Conservation (phyloP, 2,888 invertebrate species). For the Scaeva pyrastri region DNA sequence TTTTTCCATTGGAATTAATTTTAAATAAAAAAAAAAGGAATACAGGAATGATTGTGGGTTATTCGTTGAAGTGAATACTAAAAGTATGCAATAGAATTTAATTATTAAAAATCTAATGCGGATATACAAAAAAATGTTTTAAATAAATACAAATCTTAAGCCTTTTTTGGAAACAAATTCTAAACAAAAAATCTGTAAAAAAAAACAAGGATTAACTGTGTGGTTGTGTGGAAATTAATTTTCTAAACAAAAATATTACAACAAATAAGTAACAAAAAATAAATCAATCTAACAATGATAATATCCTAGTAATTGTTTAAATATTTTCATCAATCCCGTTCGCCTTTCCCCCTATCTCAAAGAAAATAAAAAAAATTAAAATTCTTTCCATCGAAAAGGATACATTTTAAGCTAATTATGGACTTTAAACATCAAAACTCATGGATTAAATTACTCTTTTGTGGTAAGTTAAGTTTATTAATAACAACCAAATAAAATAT, state of each 20-base stretch:
- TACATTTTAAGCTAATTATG: constrained; percentile 66
- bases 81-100: constrained; percentile 34
- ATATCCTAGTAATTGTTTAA: constrained; percentile 68
- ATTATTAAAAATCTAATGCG: constrained; percentile 34
- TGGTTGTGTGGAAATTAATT: constrained; percentile 64
- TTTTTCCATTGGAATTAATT: not conserved
- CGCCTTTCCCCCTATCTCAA: constrained; percentile 16
- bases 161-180: constrained; percentile 26
- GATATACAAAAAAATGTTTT: constrained; percentile 35
- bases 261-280: constrained; percentile 24
- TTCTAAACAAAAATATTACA: not conserved
- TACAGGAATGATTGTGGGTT: constrained; percentile 47
- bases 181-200: constrained; percentile 28
- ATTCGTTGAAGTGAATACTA: constrained; percentile 24
- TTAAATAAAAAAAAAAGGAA: not conserved
- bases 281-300: constrained; percentile 64
- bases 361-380: not conserved
- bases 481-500: not conserved
- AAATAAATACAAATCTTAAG: constrained; percentile 24
- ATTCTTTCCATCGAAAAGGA: constrained; percentile 62
- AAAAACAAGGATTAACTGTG: constrained; percentile 13
- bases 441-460: constrained; percentile 70
- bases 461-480: constrained; percentile 47
- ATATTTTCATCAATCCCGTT: constrained; percentile 28
- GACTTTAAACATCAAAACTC: constrained; percentile 72